Evolutionary conservation across 2,113 vertebrate species (phyloP).

Genomic region (Aleadryas rufinucha): DNA sequence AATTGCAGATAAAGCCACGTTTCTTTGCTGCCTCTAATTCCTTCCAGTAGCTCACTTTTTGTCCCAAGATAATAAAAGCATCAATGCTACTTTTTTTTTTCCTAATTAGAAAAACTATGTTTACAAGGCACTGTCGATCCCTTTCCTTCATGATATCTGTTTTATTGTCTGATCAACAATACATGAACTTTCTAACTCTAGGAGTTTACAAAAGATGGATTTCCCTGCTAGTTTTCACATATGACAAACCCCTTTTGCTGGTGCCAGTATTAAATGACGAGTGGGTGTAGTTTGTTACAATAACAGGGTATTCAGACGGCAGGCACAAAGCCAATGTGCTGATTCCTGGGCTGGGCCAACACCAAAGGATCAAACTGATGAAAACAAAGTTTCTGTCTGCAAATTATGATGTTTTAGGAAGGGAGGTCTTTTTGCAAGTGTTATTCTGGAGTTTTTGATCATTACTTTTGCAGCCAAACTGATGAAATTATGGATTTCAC

Average conservation of each 20-base stretch:
- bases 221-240: conserved; percentile 5
- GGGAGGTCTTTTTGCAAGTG: not conserved
- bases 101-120: not conserved
- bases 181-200: conserved; percentile 29
- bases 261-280: not conserved
- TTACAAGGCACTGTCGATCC: not conserved
- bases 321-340: not conserved
- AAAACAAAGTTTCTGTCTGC: not conserved
- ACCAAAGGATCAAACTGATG: not conserved
- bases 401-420: not conserved
- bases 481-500: not conserved
- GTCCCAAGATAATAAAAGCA: conserved; percentile 36
- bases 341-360: not conserved
- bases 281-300: not conserved
- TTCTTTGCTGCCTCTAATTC: not conserved
- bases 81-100: not conserved
- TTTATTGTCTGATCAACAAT: conserved; percentile 47
- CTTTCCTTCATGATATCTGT: not conserved
- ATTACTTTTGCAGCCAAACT: not conserved
- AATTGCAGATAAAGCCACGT: not conserved
- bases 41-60: conserved; percentile 4
- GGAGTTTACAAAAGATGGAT: conserved; percentile 25
- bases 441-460: not conserved
- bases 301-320: not conserved
- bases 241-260: not conserved